These are phyloP conservation scores for Dendrolimus kikuchii DNA, from an alignment of 1,140 invertebrate species.

Conservation along the genomic window DNA sequence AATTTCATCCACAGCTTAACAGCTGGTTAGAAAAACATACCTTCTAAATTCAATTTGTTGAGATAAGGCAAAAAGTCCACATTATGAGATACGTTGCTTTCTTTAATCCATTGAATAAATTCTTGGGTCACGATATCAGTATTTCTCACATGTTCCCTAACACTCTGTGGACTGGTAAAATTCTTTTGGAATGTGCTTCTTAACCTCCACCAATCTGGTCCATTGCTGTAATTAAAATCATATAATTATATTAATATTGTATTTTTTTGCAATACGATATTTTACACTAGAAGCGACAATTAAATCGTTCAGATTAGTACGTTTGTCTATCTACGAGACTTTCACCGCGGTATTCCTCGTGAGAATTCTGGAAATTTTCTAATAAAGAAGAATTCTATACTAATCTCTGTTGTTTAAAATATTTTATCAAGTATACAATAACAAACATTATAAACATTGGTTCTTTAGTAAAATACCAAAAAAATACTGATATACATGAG, in stretches of 20 bases:
- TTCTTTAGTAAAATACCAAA: too few species aligned
- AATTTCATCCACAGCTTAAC: conserved; percentile 7
- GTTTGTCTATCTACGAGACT: too few species aligned
- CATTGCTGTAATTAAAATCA: conserved; percentile 78
- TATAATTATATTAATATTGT: background rate
- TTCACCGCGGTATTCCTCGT: too few species aligned
- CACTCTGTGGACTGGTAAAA: conserved; percentile 80
- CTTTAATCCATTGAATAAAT: conserved; percentile 73
- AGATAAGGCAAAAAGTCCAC: conserved; percentile 81
- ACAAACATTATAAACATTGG: too few species aligned
- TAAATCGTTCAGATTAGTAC: too few species aligned
- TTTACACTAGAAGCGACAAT: too few species aligned
- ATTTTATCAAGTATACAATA: too few species aligned
- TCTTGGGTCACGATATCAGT: conserved; percentile 78
- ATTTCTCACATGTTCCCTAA: conserved; percentile 76
- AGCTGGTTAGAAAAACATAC: conserved; percentile 66
- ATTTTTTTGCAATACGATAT: too few species aligned
- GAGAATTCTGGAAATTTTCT: too few species aligned
- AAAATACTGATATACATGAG: too few species aligned
- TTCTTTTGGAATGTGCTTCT: conserved; percentile 86
- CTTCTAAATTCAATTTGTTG: conserved; percentile 84
- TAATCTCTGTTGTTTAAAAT: too few species aligned
- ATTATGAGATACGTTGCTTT: conserved; percentile 21
- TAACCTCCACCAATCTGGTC: conserved; percentile 85
- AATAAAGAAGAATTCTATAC: too few species aligned